phyloP scores from a whole-genome alignment of 2,888 invertebrate genomes.

The Aradus depressus region DNA sequence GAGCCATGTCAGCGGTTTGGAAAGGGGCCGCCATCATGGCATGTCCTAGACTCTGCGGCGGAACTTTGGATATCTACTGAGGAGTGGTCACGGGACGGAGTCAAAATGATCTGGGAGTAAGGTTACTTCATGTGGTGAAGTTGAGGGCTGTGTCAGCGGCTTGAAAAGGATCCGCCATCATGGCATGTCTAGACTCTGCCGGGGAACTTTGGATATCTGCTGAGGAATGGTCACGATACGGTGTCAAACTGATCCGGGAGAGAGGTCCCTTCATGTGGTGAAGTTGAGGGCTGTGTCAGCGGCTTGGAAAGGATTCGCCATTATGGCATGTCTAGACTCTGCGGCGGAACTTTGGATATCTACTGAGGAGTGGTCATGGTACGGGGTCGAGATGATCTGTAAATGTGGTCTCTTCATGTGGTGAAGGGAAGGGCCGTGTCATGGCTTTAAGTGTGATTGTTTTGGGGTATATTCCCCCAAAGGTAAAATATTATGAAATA shows the following conservation, averaged over 20 bases:
- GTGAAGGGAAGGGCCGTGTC: too few relatives aligned
- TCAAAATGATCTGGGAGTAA: conserved; percentile 75
- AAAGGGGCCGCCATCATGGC: conserved; percentile 91
- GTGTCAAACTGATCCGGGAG: conserved; percentile 75
- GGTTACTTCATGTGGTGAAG: conserved; percentile 58
- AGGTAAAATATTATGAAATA: too few relatives aligned
- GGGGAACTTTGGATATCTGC: conserved; percentile 84
- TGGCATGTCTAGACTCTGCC: conserved; percentile 86
- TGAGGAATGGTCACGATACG: conserved; percentile 74
- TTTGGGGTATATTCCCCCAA: too few relatives aligned
- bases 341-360: conserved; percentile 88
- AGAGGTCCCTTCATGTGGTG: conserved; percentile 85
- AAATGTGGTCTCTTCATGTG: conserved; percentile 88
- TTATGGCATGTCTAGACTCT: conserved; percentile 85
- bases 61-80: conserved; percentile 79
- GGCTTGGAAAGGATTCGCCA: conserved; percentile 89
- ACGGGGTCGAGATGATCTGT: conserved; percentile 70
- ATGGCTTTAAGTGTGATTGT: too few relatives aligned
- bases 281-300: conserved; percentile 84
- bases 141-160: conserved; percentile 72
- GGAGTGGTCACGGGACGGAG: conserved; percentile 79
- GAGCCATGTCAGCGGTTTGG: conserved; percentile 88
- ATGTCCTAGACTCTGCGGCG: conserved; percentile 80
- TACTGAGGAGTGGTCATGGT: conserved; percentile 72
- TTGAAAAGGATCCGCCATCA: conserved; percentile 91